Evolutionary conservation across 1,140 invertebrate species (phyloP).

Genomic region (Drosophila nigromelanica): DNA sequence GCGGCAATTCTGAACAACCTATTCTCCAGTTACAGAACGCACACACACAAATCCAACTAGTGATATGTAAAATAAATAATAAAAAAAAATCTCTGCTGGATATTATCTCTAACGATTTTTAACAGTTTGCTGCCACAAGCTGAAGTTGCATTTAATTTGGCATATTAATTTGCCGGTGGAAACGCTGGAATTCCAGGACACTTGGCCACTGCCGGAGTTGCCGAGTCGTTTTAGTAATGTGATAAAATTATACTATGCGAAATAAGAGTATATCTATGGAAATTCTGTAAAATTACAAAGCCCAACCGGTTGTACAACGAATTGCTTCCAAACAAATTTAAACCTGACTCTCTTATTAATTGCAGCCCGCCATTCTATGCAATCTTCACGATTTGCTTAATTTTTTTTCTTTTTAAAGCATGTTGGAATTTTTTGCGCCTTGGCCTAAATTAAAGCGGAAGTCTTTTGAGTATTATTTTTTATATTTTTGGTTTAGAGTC

Average conservation of each 20-base stretch:
- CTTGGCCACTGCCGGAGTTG: not conserved
- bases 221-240: conserved; percentile 27
- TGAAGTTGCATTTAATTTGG: conserved; percentile 63
- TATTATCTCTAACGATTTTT: conserved; percentile 60
- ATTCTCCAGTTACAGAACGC: conserved; percentile 18
- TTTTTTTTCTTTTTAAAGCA: not conserved
- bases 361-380: not conserved
- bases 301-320: not conserved
- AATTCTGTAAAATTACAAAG: not conserved
- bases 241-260: conserved; percentile 25
- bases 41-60: conserved; percentile 15
- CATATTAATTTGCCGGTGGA: conserved; percentile 59
- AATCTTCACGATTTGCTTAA: not conserved
- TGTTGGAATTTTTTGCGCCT: conserved; percentile 2
- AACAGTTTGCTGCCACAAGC: conserved; percentile 49
- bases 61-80: conserved; percentile 30
- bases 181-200: not conserved
- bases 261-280: conserved; percentile 4
- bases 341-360: not conserved
- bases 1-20: conserved; percentile 34
- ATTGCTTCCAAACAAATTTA: not conserved
- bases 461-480: too few relatives aligned
- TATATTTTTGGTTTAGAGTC: not conserved
- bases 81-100: conserved; percentile 53
- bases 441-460: conserved; percentile 16